These are phyloP conservation scores for Diaprepes abbreviatus DNA, from an alignment of 2,888 invertebrate genomes.

Conservation along the genomic window DNA sequence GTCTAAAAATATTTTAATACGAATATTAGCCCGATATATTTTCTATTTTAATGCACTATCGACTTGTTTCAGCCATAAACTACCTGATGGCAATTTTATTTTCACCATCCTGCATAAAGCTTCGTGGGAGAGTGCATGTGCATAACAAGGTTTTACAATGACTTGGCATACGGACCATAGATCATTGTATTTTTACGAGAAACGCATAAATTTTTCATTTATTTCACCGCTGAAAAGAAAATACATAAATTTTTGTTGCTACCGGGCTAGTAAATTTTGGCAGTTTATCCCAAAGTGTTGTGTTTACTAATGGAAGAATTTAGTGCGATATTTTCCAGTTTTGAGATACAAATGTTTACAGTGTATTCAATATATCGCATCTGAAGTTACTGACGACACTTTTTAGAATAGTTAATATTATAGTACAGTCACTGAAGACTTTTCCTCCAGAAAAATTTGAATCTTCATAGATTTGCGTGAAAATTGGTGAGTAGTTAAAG, in stretches of 20 bases:
- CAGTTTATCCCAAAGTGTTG: background rate
- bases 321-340: background rate
- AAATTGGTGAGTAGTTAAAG: too few species aligned
- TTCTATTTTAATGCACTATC: background rate
- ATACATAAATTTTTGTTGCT: conserved; percentile 18
- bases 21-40: background rate
- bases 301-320: conserved; percentile 5
- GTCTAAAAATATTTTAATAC: too few species aligned
- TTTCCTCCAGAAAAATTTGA: too few species aligned
- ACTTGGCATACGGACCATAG: background rate
- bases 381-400: too few species aligned
- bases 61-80: conserved; percentile 3
- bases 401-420: too few species aligned
- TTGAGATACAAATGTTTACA: too few species aligned
- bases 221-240: background rate
- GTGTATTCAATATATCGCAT: too few species aligned
- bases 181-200: conserved; percentile 18
- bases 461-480: too few species aligned
- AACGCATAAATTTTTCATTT: conserved; percentile 1
- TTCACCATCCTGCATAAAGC: background rate
- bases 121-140: conserved; percentile 8
- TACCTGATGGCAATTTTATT: conserved; percentile 1
- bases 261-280: background rate
- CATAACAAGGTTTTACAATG: conserved; percentile 6
- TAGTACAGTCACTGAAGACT: too few species aligned